Percentiles rank a stretch among this genome's conserved stretches.
These are phyloP conservation scores for Oreocharis arfaki DNA, from an alignment of 2,113 vertebrate species.

Conservation along the genomic window DNA sequence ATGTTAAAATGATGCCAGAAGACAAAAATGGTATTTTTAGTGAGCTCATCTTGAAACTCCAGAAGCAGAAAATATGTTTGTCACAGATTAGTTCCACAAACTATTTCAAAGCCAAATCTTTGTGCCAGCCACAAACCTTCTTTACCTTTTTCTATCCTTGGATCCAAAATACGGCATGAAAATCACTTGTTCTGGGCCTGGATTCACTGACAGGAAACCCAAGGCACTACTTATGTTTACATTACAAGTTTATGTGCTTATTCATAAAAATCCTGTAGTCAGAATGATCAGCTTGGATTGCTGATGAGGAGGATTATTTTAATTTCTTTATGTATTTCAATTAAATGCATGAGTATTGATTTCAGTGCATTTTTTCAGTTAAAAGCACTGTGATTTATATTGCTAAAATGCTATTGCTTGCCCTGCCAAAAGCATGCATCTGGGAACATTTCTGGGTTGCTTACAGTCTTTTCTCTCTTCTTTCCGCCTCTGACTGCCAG, in stretches of 20 bases:
- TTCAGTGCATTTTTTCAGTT: constrained; percentile 38
- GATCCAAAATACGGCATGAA: constrained; percentile 11
- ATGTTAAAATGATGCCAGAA: neutral
- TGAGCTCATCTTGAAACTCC: neutral
- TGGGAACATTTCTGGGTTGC: constrained; percentile 56
- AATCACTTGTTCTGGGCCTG: constrained; percentile 32
- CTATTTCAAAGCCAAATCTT: constrained; percentile 1
- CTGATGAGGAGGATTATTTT: constrained; percentile 54
- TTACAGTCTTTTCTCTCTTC: constrained; percentile 48
- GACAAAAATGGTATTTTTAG: neutral
- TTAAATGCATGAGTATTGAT: constrained; percentile 48
- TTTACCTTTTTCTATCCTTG: neutral
- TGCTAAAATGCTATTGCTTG: constrained; percentile 37
- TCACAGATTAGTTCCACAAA: constrained; percentile 10
- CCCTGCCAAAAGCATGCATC: constrained; percentile 57
- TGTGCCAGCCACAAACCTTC: neutral
- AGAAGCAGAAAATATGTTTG: constrained; percentile 32
- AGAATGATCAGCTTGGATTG: constrained; percentile 35
- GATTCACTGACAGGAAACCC: constrained; percentile 48
- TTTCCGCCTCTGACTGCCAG: constrained; percentile 19
- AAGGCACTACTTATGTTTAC: constrained; percentile 33
- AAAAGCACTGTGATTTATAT: constrained; percentile 59
- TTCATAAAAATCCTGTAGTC: constrained; percentile 51
- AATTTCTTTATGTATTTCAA: constrained; percentile 59
- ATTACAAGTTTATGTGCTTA: constrained; percentile 50